Evolutionary conservation across 2,888 invertebrate species (phyloP).

Genomic region (Drosophila mayaguana): DNA sequence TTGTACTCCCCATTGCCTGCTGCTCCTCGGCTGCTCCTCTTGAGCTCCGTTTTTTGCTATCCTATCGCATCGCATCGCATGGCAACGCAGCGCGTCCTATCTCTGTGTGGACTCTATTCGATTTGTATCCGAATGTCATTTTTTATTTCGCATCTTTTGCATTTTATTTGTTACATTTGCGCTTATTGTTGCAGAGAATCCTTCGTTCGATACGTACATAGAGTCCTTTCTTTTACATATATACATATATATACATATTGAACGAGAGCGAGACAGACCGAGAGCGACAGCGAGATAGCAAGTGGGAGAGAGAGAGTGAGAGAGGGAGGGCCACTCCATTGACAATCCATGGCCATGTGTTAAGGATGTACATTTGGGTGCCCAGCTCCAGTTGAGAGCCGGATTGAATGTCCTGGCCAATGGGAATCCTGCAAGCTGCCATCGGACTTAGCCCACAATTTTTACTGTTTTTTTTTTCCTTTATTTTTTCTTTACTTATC

Average conservation of each 20-base stretch:
- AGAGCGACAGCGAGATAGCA: background rate
- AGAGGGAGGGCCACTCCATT: conserved; percentile 59
- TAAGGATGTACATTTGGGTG: conserved; percentile 67
- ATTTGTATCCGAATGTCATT: conserved; percentile 82
- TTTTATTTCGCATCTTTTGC: conserved; percentile 78
- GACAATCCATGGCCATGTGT: conserved; percentile 78
- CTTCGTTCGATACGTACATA: conserved; percentile 39
- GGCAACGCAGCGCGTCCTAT: conserved; percentile 22
- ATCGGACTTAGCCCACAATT: conserved; percentile 72
- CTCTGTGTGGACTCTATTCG: conserved; percentile 61
- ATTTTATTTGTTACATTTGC: conserved; percentile 80
- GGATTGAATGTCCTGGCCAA: conserved; percentile 56
- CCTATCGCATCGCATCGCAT: conserved; percentile 19
- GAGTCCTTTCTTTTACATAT: conserved; percentile 44
- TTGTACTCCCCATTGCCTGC: conserved; percentile 21
- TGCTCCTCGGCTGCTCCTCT: conserved; percentile 2
- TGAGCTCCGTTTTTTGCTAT: conserved; percentile 5
- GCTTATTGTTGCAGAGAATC: conserved; percentile 61
- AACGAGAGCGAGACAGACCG: background rate
- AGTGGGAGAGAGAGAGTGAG: background rate
- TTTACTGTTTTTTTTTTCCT: conserved; percentile 48
- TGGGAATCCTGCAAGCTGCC: conserved; percentile 75
- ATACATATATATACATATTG: conserved; percentile 40
- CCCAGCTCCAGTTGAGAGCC: conserved; percentile 14
- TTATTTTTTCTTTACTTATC: conserved; percentile 44